A percentile compares a stretch with the other conserved stretches of the same genome.
phyloP scores from a whole-genome alignment of 2,888 invertebrate genomes.

The Alsophila aescularia region DNA sequence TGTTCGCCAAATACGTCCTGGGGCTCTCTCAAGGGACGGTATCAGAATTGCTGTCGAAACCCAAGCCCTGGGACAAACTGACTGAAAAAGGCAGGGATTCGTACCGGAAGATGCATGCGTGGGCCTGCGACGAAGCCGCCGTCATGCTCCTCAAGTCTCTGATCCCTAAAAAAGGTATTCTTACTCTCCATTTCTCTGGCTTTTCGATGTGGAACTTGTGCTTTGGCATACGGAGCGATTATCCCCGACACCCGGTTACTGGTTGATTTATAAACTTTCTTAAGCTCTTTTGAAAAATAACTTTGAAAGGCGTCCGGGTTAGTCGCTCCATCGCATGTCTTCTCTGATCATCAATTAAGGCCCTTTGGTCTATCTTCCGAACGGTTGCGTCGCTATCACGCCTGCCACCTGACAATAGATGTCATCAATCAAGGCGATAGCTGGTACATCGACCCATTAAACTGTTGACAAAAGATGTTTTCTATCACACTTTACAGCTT shows the following conservation, averaged over 20 bases:
- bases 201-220: constrained; percentile 38
- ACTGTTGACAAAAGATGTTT: constrained; percentile 69
- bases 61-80: constrained; percentile 99
- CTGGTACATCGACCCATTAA: constrained; percentile 62
- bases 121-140: constrained; percentile 99
- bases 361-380: constrained; percentile 45
- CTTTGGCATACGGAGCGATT: constrained; percentile 33
- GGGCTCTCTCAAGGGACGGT: constrained; percentile 99
- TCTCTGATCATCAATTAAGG: constrained; percentile 37
- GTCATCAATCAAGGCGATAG: constrained; percentile 73
- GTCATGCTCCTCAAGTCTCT: constrained; percentile 98
- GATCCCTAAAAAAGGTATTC: constrained; percentile 97
- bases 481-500: constrained; percentile 31
- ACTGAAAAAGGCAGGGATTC: constrained; percentile 99
- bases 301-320: constrained; percentile 29
- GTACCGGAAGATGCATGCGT: constrained; percentile 99
- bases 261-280: constrained; percentile 14
- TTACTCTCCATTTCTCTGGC: constrained; percentile 65
- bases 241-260: constrained; percentile 13
- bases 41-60: constrained; percentile 98
- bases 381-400: constrained; percentile 33
- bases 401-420: constrained; percentile 72
- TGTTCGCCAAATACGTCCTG: constrained; percentile 99
- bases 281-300: constrained; percentile 24
- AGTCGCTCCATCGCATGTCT: constrained; percentile 34